These are phyloP conservation scores for Neodiprion lecontei DNA, from an alignment of 1,140 invertebrate genomes.

Conservation along the genomic window DNA sequence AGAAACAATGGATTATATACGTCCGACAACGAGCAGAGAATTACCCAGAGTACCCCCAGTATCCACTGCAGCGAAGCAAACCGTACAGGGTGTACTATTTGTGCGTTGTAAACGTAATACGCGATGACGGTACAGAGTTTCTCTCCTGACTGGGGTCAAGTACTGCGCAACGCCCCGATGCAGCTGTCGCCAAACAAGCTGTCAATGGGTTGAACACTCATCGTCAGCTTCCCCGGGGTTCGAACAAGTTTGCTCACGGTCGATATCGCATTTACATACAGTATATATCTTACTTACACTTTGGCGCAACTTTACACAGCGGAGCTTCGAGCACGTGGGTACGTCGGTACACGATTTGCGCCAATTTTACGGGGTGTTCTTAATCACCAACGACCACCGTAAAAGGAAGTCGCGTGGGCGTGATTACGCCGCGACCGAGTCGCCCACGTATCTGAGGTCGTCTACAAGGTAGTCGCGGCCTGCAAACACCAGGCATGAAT, in stretches of 20 bases:
- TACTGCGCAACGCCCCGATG: neutral
- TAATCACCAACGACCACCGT: neutral
- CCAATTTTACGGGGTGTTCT: neutral
- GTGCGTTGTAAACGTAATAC: neutral
- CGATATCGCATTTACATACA: too few relatives aligned
- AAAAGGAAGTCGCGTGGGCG: neutral
- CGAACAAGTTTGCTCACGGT: neutral
- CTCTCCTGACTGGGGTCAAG: neutral
- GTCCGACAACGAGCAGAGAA: too few relatives aligned
- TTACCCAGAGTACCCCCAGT: too few relatives aligned
- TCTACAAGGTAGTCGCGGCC: neutral
- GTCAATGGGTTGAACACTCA: neutral
- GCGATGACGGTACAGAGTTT: neutral
- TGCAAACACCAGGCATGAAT: too few relatives aligned
- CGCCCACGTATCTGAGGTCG: slow-evolving; percentile 1
- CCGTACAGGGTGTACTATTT: too few relatives aligned
- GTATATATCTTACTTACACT: too few relatives aligned
- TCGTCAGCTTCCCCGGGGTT: neutral
- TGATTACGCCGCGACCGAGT: neutral
- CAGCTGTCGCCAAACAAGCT: slow-evolving; percentile 4
- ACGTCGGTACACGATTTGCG: neutral
- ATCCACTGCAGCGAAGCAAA: too few relatives aligned
- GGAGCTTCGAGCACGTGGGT: neutral
- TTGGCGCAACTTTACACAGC: too few relatives aligned
- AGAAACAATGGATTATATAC: too few relatives aligned